Conservation (phyloP, 2,888 invertebrate genomes). For the Lasius platythorax region DNA sequence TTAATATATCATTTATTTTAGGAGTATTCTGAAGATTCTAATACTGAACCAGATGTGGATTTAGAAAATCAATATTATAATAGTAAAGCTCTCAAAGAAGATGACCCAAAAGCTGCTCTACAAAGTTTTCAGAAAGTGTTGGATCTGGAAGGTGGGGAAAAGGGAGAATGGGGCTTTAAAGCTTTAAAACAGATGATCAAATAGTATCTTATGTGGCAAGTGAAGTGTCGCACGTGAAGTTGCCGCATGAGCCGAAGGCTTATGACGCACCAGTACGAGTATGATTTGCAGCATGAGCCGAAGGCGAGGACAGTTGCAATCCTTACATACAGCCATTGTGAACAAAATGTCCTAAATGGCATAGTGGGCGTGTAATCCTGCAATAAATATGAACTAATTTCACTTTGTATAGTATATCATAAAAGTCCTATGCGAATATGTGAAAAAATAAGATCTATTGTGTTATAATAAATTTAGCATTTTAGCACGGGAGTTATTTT, state of each 20-base stretch:
- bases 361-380: constrained; percentile 41
- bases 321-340: constrained; percentile 95
- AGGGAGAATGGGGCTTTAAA: constrained; percentile 99
- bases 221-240: too few relatives aligned
- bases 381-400: constrained; percentile 72
- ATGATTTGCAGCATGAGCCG: too few relatives aligned
- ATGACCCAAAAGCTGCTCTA: constrained; percentile 96
- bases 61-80: constrained; percentile 99
- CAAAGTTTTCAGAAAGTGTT: constrained; percentile 98
- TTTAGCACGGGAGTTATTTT: constrained; percentile 62
- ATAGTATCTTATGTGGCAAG: too few relatives aligned
- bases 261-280: too few relatives aligned
- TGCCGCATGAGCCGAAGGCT: too few relatives aligned
- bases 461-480: constrained; percentile 78
- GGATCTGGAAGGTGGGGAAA: constrained; percentile 98
- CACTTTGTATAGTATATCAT: constrained; percentile 80
- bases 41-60: constrained; percentile 99
- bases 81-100: constrained; percentile 99
- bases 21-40: constrained; percentile 99
- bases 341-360: constrained; percentile 94
- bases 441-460: constrained; percentile 79
- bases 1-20: constrained; percentile 82
- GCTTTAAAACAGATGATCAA: constrained; percentile 99
- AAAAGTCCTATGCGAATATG: constrained; percentile 66
- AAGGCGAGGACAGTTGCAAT: constrained; percentile 96